Evolutionary conservation across 2,888 invertebrate species (phyloP).

Genomic region (Drosophila diplacantha): DNA sequence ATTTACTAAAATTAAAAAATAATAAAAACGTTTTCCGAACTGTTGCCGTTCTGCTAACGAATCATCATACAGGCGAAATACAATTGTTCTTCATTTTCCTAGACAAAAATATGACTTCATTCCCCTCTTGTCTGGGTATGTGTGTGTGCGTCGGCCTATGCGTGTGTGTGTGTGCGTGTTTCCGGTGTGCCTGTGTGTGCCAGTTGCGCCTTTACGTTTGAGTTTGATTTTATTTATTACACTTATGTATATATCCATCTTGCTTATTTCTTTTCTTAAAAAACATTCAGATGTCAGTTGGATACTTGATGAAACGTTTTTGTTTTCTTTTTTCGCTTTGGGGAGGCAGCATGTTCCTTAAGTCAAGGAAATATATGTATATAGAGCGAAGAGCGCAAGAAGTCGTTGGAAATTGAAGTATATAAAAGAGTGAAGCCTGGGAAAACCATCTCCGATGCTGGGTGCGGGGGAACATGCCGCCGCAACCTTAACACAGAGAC

Average conservation of each 20-base stretch:
- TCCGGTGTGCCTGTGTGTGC: constrained; percentile 29
- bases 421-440: constrained; percentile 8
- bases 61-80: constrained; percentile 19
- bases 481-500: constrained; percentile 59
- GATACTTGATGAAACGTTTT: constrained; percentile 52
- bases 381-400: constrained; percentile 10
- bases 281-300: constrained; percentile 67
- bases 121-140: constrained; percentile 1
- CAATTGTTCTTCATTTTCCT: constrained; percentile 16
- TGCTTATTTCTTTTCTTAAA: constrained; percentile 45
- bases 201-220: constrained; percentile 29
- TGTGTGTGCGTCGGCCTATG: constrained; percentile 19
- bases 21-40: constrained; percentile 19
- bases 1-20: constrained; percentile 58
- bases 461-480: constrained; percentile 59
- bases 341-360: constrained; percentile 52
- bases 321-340: constrained; percentile 23
- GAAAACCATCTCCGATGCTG: constrained; percentile 31
- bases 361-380: constrained; percentile 6
- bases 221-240: constrained; percentile 26
- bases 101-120: constrained; percentile 14
- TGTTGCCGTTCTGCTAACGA: constrained; percentile 15
- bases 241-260: constrained; percentile 23
- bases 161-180: constrained; percentile 24
- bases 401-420: constrained; percentile 11